phyloP scores from a whole-genome alignment of 2,113 vertebrate species.

The Porphyrio hochstetteri region DNA sequence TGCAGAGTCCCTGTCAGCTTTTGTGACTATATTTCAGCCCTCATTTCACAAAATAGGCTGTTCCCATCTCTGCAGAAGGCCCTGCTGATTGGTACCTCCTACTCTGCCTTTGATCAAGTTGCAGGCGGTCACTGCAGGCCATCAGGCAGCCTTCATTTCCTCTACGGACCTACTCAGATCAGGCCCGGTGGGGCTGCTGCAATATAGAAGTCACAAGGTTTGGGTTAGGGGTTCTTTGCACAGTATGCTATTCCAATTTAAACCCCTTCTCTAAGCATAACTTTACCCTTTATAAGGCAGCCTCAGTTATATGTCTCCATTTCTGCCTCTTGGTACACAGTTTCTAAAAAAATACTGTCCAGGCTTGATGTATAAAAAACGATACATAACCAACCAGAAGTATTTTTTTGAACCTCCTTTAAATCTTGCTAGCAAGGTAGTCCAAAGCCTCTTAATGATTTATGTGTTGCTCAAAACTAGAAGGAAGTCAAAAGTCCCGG shows the following conservation, averaged over 20 bases:
- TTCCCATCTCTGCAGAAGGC: not conserved
- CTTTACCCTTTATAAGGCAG: not conserved
- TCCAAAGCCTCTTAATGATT: not conserved
- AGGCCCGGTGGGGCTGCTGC: not conserved
- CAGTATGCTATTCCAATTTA: not conserved
- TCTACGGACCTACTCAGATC: not conserved
- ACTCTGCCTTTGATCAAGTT: not conserved
- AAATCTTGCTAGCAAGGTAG: constrained; percentile 13
- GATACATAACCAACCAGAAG: not conserved
- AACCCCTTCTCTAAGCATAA: not conserved
- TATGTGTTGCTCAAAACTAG: not conserved
- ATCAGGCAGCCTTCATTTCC: constrained; percentile 1
- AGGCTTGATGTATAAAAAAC: not conserved
- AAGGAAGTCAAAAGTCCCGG: constrained; percentile 5
- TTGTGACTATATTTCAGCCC: not conserved
- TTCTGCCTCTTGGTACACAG: not conserved
- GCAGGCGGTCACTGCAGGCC: not conserved
- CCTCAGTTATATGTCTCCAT: not conserved
- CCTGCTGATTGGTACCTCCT: not conserved
- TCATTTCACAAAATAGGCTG: not conserved
- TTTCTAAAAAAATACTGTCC: not conserved
- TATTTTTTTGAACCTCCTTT: constrained; percentile 22
- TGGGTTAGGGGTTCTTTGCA: not conserved
- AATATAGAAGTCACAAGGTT: constrained; percentile 22
- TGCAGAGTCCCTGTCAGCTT: not conserved